Base-by-base conservation (phyloP, 2,888 invertebrate genomes). In the Dryocosmus kuriphilus region DNA sequence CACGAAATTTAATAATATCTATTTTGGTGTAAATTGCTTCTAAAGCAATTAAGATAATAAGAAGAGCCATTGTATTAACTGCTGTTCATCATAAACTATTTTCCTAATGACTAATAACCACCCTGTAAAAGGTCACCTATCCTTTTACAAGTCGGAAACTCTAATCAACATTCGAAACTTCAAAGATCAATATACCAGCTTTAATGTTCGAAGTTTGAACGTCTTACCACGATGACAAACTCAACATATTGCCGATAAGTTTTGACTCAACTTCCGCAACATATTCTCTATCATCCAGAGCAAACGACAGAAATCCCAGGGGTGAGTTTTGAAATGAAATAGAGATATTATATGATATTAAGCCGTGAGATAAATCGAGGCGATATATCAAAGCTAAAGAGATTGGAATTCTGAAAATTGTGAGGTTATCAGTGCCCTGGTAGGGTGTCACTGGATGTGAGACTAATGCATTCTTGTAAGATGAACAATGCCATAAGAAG, bases 401-500 rank as follows among this genome's bases (percentile, higher is more conserved):
- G 22, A 22, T 67, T 67, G 67, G 46, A 27, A 67, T 67, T 27
- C 41, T 7, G 67, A 30, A 67, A 67, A 67, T 67, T 46, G 67
- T 19, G 14, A 67, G 67, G 19, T 67, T 67, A 67, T 67, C 67
- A 67, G 22, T 57, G 57, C 22, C 9, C 2, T 57, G 11, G 46
- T 46, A 16, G 63, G 35, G 38, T 63, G 22, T n/a, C 32, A n/a
- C 2, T 46, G 24, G 16, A 9, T 46, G 19, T 46, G 8, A 19
- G 27, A 14, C 22, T 41, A 41, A 41, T 65, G 41, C 22, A 22
- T 24, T 24, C 22, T 24, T 30, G 14, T 19, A 24, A 27, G 38
- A 27, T 67, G 67, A 67, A 67, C 46, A 67, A 67, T 46, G 27
- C 24, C 67, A 67, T 41, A 67, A 67, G 67, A 67, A 67, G 27